phyloP scores from a whole-genome alignment of 2,888 invertebrate genomes.

The Hydrotaea cyrtoneurina region DNA sequence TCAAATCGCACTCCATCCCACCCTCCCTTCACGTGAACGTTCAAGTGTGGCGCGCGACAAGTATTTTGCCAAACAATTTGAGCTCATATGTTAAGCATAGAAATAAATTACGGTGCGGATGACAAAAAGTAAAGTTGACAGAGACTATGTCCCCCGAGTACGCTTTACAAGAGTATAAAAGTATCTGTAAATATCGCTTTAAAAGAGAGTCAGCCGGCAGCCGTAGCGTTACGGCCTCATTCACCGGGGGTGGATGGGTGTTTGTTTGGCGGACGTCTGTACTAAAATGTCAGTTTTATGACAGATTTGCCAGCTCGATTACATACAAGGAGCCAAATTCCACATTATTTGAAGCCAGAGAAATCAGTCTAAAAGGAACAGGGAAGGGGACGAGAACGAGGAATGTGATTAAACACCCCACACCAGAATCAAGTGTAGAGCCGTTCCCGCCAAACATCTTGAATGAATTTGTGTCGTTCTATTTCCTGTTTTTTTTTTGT shows the following conservation, averaged over 20 bases:
- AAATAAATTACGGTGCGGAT: conserved; percentile 76
- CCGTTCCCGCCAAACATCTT: conserved; percentile 47
- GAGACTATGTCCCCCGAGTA: conserved; percentile 81
- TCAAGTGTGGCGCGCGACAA: background rate
- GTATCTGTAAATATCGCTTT: conserved; percentile 49
- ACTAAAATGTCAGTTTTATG: conserved; percentile 75
- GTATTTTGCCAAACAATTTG: conserved; percentile 66
- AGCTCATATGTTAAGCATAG: conserved; percentile 69
- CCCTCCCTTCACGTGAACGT: background rate
- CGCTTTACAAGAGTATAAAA: conserved; percentile 73
- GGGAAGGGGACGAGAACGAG: conserved; percentile 56
- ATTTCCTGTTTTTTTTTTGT: too few species aligned
- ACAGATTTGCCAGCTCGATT: conserved; percentile 80
- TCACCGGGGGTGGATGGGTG: conserved; percentile 41
- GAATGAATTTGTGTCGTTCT: conserved; percentile 45
- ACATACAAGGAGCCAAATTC: conserved; percentile 61
- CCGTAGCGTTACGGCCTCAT: conserved; percentile 27
- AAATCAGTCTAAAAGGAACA: background rate
- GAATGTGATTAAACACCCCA: conserved; percentile 76
- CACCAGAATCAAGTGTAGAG: background rate
- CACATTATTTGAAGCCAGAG: background rate
- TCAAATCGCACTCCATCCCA: background rate
- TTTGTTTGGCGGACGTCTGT: conserved; percentile 42
- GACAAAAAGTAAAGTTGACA: conserved; percentile 76
- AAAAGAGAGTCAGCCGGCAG: conserved; percentile 47